These are phyloP conservation scores for Drosophila prostipennis DNA, from an alignment of 2,888 invertebrate genomes.

Conservation along the genomic window DNA sequence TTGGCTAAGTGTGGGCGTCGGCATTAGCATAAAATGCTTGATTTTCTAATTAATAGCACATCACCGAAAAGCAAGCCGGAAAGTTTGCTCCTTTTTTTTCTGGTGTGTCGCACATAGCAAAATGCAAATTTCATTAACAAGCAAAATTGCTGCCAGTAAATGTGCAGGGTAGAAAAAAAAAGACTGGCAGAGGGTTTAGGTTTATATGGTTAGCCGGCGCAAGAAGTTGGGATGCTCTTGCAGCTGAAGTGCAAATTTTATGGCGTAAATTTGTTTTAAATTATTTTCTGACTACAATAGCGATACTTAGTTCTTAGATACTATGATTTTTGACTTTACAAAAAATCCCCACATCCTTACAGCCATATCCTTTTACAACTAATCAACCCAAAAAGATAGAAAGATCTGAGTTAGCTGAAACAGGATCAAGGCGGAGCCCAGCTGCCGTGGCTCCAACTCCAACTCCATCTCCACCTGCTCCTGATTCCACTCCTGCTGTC, in stretches of 20 bases:
- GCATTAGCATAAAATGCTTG: constrained; percentile 76
- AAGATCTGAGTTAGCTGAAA: constrained; percentile 26
- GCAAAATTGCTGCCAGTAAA: constrained; percentile 70
- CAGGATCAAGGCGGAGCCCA: constrained; percentile 37
- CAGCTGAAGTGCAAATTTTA: not conserved
- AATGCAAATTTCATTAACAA: constrained; percentile 77
- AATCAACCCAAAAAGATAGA: not conserved
- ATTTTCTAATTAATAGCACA: constrained; percentile 78
- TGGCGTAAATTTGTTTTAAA: not conserved
- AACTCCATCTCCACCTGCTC: not conserved
- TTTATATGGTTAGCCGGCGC: constrained; percentile 2
- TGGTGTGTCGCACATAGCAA: constrained; percentile 66
- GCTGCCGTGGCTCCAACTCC: not conserved
- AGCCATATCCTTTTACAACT: not conserved
- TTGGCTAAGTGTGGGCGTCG: constrained; percentile 49
- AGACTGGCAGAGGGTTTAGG: constrained; percentile 6
- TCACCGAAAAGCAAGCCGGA: constrained; percentile 62
- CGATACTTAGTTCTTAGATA: not conserved
- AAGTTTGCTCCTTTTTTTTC: constrained; percentile 47
- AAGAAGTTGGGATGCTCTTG: constrained; percentile 30
- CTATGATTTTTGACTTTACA: not conserved
- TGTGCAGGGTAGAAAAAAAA: constrained; percentile 36
- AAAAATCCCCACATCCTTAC: not conserved
- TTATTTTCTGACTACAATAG: not conserved
- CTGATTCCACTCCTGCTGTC: constrained; percentile 27